These are phyloP conservation scores for Drosophila atroscutellata DNA, from an alignment of 2,888 invertebrate species.

Conservation along the genomic window DNA sequence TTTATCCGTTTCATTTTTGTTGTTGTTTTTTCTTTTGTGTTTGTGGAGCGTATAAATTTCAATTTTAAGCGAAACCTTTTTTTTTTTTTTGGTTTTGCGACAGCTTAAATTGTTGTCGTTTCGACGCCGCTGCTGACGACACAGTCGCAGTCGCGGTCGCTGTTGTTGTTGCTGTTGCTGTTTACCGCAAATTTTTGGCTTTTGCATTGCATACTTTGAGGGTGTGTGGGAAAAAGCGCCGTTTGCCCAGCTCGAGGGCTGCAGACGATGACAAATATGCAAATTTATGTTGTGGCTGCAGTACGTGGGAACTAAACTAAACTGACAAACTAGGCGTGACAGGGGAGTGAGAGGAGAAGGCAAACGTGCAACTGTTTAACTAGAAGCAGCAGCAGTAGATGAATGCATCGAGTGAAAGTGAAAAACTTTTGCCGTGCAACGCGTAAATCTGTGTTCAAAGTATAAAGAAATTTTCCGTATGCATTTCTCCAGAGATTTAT, in stretches of 20 bases:
- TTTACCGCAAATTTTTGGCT: constrained; percentile 77
- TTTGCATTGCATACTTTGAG: constrained; percentile 62
- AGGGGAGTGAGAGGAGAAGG: neutral
- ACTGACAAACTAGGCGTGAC: constrained; percentile 25
- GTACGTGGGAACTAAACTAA: constrained; percentile 53
- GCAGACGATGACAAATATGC: constrained; percentile 74
- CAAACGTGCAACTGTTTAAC: constrained; percentile 19
- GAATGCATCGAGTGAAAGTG: constrained; percentile 76
- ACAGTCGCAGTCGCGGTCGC: constrained; percentile 34
- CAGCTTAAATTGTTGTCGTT: constrained; percentile 75
- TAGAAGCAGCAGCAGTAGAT: constrained; percentile 17
- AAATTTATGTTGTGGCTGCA: constrained; percentile 75
- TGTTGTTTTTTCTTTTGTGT: constrained; percentile 26
- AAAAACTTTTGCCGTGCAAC: constrained; percentile 68
- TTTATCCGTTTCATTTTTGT: constrained; percentile 64
- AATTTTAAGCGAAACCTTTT: constrained; percentile 66
- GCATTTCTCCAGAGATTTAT: constrained; percentile 68
- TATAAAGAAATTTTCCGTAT: constrained; percentile 64
- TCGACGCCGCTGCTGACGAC: constrained; percentile 48
- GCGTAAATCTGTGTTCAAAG: constrained; percentile 67
- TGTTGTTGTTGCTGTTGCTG: constrained; percentile 49
- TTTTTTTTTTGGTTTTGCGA: constrained; percentile 31
- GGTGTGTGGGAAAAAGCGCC: constrained; percentile 30
- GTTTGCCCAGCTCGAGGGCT: constrained; percentile 30
- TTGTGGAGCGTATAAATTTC: constrained; percentile 71